Percentiles rank a stretch among this genome's conserved stretches.
Conservation (phyloP, 2,888 invertebrate species). For the Melanostoma scalare region DNA sequence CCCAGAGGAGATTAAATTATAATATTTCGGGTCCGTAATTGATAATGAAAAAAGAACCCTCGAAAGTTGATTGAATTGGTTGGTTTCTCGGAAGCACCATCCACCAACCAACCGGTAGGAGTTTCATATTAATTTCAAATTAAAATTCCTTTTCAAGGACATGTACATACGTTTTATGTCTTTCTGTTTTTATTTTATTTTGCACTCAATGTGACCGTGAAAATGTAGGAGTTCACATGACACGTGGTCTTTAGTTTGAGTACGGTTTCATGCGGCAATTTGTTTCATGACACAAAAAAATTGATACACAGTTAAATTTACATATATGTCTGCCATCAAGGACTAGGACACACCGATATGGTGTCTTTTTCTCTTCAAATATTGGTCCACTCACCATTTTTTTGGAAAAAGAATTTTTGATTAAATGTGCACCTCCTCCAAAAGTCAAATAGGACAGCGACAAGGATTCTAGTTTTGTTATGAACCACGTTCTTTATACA, state of each 20-base stretch:
- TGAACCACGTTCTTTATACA: too few relatives aligned
- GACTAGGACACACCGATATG: too few relatives aligned
- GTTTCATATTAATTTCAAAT: constrained; percentile 53
- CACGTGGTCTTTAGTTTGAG: constrained; percentile 1
- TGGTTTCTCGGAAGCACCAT: neutral
- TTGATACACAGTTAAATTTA: constrained; percentile 23
- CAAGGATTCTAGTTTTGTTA: too few relatives aligned
- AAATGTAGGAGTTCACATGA: neutral
- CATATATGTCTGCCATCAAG: neutral
- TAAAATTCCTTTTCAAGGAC: constrained; percentile 50
- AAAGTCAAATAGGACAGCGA: neutral
- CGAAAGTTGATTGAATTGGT: constrained; percentile 37
- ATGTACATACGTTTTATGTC: neutral
- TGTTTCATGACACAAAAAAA: neutral
- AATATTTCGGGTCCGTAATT: constrained; percentile 5
- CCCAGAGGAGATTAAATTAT: constrained; percentile 27
- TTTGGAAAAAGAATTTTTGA: neutral
- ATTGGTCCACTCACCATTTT: constrained; percentile 22
- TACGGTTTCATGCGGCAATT: neutral
- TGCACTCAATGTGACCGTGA: too few relatives aligned
- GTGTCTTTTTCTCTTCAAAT: constrained; percentile 5
- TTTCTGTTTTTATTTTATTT: too few relatives aligned
- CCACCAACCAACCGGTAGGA: neutral
- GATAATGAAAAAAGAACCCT: neutral
- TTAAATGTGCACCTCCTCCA: constrained; percentile 4